phyloP scores from a whole-genome alignment of 2,113 vertebrate species.

The Egretta garzetta region DNA sequence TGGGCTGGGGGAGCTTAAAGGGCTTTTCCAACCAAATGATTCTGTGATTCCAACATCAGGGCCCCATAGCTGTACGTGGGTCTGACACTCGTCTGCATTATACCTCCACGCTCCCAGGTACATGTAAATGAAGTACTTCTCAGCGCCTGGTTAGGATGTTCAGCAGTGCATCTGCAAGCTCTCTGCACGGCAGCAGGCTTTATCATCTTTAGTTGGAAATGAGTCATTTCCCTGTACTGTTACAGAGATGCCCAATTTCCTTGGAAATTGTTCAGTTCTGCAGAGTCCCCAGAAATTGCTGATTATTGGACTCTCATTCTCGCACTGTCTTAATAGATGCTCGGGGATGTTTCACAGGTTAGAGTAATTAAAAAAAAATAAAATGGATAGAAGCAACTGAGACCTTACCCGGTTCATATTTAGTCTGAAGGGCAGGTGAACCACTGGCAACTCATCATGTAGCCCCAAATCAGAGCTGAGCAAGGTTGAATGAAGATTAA shows the following conservation, averaged over 20 bases:
- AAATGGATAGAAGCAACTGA: neutral
- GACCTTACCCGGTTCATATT: neutral
- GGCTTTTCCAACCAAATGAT: too few relatives aligned
- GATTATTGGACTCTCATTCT: neutral
- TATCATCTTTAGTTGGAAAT: constrained; percentile 12
- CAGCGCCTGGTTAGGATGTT: neutral
- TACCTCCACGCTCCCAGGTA: neutral
- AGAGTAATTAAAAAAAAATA: neutral
- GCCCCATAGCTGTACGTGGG: accelerated
- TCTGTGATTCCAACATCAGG: neutral
- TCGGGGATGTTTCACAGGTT: neutral
- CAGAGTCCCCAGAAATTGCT: constrained; percentile 3
- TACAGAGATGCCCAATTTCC: constrained; percentile 16
- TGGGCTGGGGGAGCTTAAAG: too few relatives aligned
- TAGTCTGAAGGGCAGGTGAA: neutral
- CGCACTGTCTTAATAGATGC: neutral
- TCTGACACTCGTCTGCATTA: neutral
- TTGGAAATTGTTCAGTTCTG: constrained; percentile 27
- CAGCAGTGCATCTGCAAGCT: constrained; percentile 31
- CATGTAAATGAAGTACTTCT: neutral
- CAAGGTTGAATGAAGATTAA: neutral
- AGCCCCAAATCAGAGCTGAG: neutral
- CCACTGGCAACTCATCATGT: neutral
- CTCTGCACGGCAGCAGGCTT: neutral
- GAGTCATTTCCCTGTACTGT: constrained; percentile 42